Conservation (phyloP, 2,797 vertebrate genomes). For the Melanotaenia trifasciata region DNA sequence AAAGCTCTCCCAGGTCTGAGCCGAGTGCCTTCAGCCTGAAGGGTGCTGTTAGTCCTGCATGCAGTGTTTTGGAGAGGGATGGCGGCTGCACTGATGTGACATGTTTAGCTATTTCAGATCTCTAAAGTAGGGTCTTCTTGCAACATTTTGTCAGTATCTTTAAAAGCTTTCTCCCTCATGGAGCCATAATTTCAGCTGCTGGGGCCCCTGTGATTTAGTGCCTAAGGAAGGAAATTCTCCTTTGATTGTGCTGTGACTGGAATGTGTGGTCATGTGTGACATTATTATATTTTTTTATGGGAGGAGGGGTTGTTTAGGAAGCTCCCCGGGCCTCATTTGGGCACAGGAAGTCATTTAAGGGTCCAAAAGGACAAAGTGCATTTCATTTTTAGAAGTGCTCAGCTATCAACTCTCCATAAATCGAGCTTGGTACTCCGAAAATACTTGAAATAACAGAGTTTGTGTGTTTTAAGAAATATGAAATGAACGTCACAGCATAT, state of each 20-base stretch:
- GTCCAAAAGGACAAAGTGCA: conserved; percentile 22
- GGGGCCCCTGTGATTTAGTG: neutral
- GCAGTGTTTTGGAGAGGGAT: conserved; percentile 43
- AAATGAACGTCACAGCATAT: conserved; percentile 3
- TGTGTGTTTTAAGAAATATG: conserved; percentile 5
- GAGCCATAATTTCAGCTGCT: neutral
- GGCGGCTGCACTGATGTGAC: conserved; percentile 3
- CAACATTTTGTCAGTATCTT: conserved; percentile 4
- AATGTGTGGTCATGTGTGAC: conserved; percentile 10
- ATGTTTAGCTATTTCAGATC: neutral
- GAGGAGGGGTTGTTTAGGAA: conserved; percentile 44
- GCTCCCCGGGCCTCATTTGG: neutral
- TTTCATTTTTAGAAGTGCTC: conserved; percentile 20
- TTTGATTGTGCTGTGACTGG: conserved; percentile 1
- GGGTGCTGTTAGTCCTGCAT: conserved; percentile 54
- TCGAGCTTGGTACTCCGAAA: neutral
- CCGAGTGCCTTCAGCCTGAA: conserved; percentile 71
- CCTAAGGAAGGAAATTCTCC: conserved; percentile 10
- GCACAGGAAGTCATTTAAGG: conserved; percentile 46
- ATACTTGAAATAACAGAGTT: neutral
- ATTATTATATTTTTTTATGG: conserved; percentile 29
- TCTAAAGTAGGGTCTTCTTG: neutral
- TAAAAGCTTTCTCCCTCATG: neutral
- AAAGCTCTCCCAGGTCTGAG: conserved; percentile 33
- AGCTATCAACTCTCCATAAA: neutral